Evolutionary conservation across 2,113 vertebrate genomes (phyloP).

Genomic region (Engystomops pustulosus): DNA sequence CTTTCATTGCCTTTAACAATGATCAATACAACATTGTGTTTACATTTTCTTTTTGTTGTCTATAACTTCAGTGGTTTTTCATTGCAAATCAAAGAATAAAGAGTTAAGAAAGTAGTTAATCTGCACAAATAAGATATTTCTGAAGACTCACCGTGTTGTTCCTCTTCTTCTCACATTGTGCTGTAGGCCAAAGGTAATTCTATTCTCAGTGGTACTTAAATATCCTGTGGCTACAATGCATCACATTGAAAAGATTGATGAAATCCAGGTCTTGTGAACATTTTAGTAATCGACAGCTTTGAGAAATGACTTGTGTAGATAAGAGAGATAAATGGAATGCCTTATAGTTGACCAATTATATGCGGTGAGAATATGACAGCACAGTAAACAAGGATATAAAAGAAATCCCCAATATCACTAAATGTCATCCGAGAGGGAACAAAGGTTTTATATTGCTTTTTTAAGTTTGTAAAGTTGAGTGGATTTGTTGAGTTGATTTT

Average conservation of each 20-base stretch:
- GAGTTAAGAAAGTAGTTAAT: background rate
- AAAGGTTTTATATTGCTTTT: background rate
- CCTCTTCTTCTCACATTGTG: background rate
- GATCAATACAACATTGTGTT: background rate
- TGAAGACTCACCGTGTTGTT: conserved; percentile 5
- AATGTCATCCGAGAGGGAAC: background rate
- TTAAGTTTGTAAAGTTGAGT: background rate
- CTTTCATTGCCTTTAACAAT: background rate
- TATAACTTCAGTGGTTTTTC: background rate
- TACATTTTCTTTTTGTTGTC: background rate
- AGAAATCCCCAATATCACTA: background rate
- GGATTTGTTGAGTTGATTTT: background rate
- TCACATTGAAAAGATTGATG: conserved; percentile 50
- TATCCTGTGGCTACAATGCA: conserved; percentile 49
- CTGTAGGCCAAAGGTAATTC: conserved; percentile 47
- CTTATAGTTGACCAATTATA: conserved; percentile 52
- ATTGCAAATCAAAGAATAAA: background rate
- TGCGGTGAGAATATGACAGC: conserved; percentile 47
- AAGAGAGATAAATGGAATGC: conserved; percentile 56
- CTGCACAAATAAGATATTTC: conserved; percentile 10
- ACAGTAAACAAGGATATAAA: conserved; percentile 41
- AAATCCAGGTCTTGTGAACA: conserved; percentile 43
- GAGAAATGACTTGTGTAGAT: conserved; percentile 51
- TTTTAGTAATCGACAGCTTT: conserved; percentile 54
- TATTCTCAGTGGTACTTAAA: conserved; percentile 47